Conservation (phyloP, 92 coral and sea anemone genomes). For the Paramuricea clavata region DNA sequence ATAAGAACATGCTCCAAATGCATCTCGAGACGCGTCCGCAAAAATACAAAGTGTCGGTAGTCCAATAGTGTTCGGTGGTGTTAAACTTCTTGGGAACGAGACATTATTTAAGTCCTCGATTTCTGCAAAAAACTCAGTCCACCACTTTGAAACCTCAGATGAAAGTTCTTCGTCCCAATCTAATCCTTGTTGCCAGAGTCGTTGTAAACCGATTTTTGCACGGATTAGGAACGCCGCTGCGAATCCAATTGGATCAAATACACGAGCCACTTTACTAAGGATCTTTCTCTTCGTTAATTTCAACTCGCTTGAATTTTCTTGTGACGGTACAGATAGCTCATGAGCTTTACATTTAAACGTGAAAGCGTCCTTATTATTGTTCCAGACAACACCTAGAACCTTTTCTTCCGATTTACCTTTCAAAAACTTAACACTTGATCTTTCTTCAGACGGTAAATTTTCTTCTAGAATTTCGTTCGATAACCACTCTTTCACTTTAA, state of each 20-base stretch:
- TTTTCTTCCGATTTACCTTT: constrained; percentile 41
- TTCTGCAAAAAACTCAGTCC: constrained; percentile 49
- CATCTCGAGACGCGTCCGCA: constrained; percentile 57
- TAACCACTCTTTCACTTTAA: constrained; percentile 70
- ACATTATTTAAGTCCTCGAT: constrained; percentile 50
- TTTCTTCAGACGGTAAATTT: neutral
- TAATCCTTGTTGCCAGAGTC: constrained; percentile 33
- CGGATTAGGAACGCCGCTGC: constrained; percentile 58
- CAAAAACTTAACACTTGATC: constrained; percentile 20
- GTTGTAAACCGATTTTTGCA: constrained; percentile 54
- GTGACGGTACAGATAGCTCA: neutral
- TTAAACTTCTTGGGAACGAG: constrained; percentile 61
- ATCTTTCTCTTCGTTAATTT: constrained; percentile 48
- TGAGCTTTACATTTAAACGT: constrained; percentile 33
- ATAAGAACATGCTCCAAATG: constrained; percentile 60
- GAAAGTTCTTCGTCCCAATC: constrained; percentile 59
- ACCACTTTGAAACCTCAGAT: constrained; percentile 44
- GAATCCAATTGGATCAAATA: constrained; percentile 69
- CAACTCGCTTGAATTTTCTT: neutral
- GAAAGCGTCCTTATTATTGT: constrained; percentile 15
- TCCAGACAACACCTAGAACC: constrained; percentile 24
- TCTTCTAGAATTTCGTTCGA: constrained; percentile 36
- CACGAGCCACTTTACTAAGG: constrained; percentile 64
- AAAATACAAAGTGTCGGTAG: constrained; percentile 62
- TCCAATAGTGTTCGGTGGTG: constrained; percentile 55